A percentile compares a stretch with the other conserved stretches of the same genome.
phyloP scores from a whole-genome alignment of 2,113 vertebrate genomes.

The Chamaea fasciata region DNA sequence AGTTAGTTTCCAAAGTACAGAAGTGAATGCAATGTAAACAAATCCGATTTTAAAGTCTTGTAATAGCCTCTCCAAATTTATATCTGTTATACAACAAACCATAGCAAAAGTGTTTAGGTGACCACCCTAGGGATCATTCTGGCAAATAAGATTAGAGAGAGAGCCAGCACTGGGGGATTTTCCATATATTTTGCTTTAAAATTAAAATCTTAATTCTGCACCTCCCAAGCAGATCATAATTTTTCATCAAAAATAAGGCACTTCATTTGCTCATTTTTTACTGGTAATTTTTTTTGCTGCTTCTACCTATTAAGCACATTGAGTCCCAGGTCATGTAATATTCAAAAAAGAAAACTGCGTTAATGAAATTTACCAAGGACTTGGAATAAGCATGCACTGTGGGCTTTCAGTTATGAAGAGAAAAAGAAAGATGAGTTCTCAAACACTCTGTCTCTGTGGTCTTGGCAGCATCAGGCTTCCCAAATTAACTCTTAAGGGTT shows the following conservation, averaged over 20 bases:
- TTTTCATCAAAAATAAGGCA: not conserved
- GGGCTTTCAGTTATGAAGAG: not conserved
- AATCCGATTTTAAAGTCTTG: not conserved
- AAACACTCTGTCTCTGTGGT: not conserved
- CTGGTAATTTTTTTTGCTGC: not conserved
- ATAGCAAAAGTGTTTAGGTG: not conserved
- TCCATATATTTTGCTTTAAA: not conserved
- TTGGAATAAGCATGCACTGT: not conserved
- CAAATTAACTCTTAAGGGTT: not conserved
- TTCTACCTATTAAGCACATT: not conserved
- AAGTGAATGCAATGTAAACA: not conserved
- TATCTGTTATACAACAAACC: not conserved
- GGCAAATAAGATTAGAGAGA: not conserved
- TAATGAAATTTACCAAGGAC: not conserved
- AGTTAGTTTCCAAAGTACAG: not conserved
- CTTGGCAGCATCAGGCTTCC: not conserved
- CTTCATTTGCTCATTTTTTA: not conserved
- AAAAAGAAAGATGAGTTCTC: not conserved
- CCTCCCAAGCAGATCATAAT: not conserved
- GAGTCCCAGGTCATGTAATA: not conserved
- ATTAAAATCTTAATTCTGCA: not conserved
- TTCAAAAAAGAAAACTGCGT: not conserved
- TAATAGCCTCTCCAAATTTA: not conserved
- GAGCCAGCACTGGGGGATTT: not conserved
- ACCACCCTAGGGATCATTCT: not conserved